These are phyloP conservation scores for Diachasmimorpha longicaudata DNA, from an alignment of 1,140 invertebrate genomes.

Conservation along the genomic window DNA sequence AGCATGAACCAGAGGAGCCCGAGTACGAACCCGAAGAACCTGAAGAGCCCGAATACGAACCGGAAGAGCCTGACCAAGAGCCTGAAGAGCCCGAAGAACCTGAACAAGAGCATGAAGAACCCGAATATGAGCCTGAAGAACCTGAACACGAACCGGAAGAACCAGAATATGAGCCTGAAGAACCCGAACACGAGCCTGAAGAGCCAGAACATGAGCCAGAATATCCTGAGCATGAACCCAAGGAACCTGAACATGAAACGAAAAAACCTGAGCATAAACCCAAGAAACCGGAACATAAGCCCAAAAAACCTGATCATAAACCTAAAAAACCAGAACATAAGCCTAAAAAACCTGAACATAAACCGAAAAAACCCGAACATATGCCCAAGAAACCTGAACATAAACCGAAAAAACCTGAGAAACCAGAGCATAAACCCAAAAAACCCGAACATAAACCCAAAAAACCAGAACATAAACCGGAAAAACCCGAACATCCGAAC, in stretches of 20 bases:
- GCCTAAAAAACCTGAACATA: too few species aligned
- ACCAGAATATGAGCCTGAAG: neutral
- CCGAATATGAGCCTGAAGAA: neutral
- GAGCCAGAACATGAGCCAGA: too few species aligned
- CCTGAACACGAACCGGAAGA: neutral
- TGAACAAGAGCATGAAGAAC: neutral
- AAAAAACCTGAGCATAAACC: too few species aligned
- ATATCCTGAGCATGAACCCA: neutral
- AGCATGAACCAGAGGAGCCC: too few species aligned
- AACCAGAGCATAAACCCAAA: neutral
- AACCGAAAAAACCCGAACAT: too few species aligned
- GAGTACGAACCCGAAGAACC: neutral
- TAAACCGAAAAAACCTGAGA: neutral
- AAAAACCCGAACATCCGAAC: too few species aligned
- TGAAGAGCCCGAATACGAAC: too few species aligned
- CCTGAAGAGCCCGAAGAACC: neutral
- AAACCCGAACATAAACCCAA: neutral
- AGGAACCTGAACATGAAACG: neutral
- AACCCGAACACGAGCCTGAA: too few species aligned
- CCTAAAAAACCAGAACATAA: too few species aligned
- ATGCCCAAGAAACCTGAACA: neutral
- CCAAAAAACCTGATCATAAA: too few species aligned
- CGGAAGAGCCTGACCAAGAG: neutral
- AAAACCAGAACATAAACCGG: too few species aligned
- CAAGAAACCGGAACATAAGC: too few species aligned